A percentile compares a stretch with the other conserved stretches of the same genome.
Evolutionary conservation across 1,140 invertebrate genomes (phyloP).

Genomic region (Asbolus verrucosus): DNA sequence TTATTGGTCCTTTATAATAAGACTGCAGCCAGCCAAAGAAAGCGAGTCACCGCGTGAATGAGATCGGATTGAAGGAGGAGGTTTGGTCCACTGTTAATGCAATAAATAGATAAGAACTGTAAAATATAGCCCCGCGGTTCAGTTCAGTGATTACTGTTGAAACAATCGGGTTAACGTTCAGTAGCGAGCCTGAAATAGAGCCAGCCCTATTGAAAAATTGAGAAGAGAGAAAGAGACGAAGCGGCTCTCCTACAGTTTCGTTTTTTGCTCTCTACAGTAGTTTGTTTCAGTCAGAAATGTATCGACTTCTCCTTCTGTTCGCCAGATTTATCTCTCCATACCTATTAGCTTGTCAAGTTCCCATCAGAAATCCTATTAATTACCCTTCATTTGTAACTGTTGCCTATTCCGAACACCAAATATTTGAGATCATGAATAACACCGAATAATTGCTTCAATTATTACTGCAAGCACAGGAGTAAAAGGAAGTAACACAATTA

Average conservation of each 20-base stretch:
- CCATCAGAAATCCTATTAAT: slow-evolving; percentile 6
- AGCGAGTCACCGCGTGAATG: slow-evolving; percentile 3
- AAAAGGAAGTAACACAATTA: slow-evolving; percentile 43
- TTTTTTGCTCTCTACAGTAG: slow-evolving; percentile 33
- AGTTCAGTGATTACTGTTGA: slow-evolving; percentile 53
- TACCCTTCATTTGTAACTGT: not conserved
- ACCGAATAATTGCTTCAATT: not conserved
- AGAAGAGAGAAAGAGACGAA: not conserved
- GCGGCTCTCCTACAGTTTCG: slow-evolving; percentile 21
- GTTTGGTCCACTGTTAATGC: slow-evolving; percentile 52
- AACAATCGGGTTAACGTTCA: slow-evolving; percentile 50
- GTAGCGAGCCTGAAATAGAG: slow-evolving; percentile 14
- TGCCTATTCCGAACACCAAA: not conserved
- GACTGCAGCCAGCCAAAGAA: slow-evolving; percentile 47
- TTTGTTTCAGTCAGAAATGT: slow-evolving; percentile 28
- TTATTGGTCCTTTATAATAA: slow-evolving; percentile 59
- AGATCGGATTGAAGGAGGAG: not conserved
- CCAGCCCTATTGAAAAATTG: not conserved
- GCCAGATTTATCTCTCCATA: not conserved
- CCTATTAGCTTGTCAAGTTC: slow-evolving; percentile 10
- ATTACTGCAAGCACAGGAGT: slow-evolving; percentile 38
- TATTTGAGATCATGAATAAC: not conserved
- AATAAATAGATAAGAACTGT: slow-evolving; percentile 59
- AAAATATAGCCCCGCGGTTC: slow-evolving; percentile 56
- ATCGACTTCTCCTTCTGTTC: slow-evolving; percentile 1